Evolutionary conservation across 2,888 invertebrate species (phyloP).

Genomic region (Drosophila barbarae): DNA sequence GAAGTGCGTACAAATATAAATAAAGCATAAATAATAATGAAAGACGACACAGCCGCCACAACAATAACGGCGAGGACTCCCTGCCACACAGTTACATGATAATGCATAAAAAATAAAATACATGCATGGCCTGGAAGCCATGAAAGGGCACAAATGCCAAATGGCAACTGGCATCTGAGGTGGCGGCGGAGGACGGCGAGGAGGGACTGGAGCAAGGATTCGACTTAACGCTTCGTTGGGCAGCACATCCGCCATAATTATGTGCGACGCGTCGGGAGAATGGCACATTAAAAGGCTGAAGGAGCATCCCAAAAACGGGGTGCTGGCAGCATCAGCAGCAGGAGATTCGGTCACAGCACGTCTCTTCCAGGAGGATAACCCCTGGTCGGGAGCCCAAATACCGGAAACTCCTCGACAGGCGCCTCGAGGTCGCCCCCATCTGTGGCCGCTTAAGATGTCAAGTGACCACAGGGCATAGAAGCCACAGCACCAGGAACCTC

Average conservation of each 20-base stretch:
- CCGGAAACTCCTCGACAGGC: constrained; percentile 62
- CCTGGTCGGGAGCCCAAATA: constrained; percentile 31
- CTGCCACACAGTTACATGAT: constrained; percentile 54
- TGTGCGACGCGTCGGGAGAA: constrained; percentile 69
- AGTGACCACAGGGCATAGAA: constrained; percentile 52
- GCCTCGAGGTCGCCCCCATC: constrained; percentile 61
- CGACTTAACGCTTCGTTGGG: constrained; percentile 73
- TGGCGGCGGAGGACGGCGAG: background rate
- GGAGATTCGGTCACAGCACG: constrained; percentile 13
- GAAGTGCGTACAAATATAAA: constrained; percentile 73
- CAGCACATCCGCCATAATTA: constrained; percentile 76
- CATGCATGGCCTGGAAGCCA: constrained; percentile 56
- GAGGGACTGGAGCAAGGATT: constrained; percentile 52
- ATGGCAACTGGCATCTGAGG: constrained; percentile 29
- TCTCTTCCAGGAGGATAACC: constrained; percentile 39
- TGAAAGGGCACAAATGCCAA: constrained; percentile 60
- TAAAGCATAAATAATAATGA: constrained; percentile 74
- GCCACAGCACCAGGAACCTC: constrained; percentile 33
- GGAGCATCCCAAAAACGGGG: constrained; percentile 12
- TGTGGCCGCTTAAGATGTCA: constrained; percentile 66
- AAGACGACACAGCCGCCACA: constrained; percentile 53
- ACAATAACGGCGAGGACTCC: constrained; percentile 15
- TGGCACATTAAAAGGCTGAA: constrained; percentile 62
- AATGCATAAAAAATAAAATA: constrained; percentile 74
- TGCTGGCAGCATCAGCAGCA: constrained; percentile 1